Conservation (phyloP, 2,888 invertebrate species). For the Schrankia costaestrigalis region DNA sequence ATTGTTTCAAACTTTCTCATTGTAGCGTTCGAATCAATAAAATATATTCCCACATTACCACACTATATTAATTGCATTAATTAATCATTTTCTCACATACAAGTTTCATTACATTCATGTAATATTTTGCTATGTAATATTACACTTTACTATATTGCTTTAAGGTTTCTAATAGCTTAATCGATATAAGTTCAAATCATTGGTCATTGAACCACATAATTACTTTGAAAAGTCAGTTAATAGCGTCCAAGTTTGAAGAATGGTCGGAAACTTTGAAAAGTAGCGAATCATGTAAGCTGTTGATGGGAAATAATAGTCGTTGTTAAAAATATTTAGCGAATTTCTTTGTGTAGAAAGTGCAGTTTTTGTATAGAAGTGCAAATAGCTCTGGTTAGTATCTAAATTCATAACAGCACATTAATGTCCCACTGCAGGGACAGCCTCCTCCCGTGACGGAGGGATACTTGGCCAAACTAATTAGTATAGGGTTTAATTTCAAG, state of each 20-base stretch:
- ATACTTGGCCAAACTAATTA: too few species aligned
- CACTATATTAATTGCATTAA: constrained; percentile 12
- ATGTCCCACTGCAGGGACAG: too few species aligned
- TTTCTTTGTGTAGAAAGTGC: too few species aligned
- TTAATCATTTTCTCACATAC: constrained; percentile 23
- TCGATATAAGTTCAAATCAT: constrained; percentile 14
- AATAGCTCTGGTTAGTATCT: too few species aligned
- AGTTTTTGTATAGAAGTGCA: too few species aligned
- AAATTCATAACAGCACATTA: too few species aligned
- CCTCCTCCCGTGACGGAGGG: too few species aligned
- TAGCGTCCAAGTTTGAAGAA: constrained; percentile 23
- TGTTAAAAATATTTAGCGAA: too few species aligned
- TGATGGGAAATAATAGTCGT: constrained; percentile 7
- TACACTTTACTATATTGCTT: constrained; percentile 1
- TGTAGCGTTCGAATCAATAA: too few species aligned
- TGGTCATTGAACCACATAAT: constrained; percentile 40
- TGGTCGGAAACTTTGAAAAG: constrained; percentile 25
- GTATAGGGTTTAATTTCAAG: too few species aligned
- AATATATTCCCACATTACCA: too few species aligned
- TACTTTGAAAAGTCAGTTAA: constrained; percentile 22
- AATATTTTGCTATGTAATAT: constrained; percentile 4
- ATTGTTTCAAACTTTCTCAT: too few species aligned
- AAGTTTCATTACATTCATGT: constrained; percentile 10
- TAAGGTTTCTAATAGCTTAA: constrained; percentile 9
- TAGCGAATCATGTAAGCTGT: constrained; percentile 27